Evolutionary conservation across 2,888 invertebrate species (phyloP).

Genomic region (Limenitis camilla): DNA sequence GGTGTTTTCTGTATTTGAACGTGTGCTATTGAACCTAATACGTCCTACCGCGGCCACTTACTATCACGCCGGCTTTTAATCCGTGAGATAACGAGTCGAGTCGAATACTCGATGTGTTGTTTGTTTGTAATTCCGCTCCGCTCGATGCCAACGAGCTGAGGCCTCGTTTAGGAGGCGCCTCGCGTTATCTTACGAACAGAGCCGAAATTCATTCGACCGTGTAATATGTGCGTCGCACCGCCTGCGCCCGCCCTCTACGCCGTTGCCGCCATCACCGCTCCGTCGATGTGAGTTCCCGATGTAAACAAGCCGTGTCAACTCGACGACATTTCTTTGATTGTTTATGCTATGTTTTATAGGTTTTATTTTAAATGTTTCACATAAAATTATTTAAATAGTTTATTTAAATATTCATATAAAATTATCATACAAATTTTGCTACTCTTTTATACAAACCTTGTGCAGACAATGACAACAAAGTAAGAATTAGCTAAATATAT

Average conservation of each 20-base stretch:
- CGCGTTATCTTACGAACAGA: slow-evolving; percentile 55
- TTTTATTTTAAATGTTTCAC: no score
- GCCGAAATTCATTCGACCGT: slow-evolving; percentile 55
- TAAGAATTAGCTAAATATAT: no score
- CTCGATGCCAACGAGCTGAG: slow-evolving; percentile 45
- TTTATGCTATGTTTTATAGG: no score
- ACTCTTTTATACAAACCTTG: no score
- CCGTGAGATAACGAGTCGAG: slow-evolving; percentile 50
- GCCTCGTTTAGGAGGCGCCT: slow-evolving; percentile 63
- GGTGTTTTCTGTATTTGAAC: slow-evolving; percentile 41
- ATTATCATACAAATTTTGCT: no score
- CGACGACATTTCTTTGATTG: slow-evolving; percentile 4
- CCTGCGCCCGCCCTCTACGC: slow-evolving; percentile 19
- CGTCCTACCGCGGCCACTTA: slow-evolving; percentile 28
- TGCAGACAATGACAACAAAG: no score
- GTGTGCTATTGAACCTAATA: slow-evolving; percentile 45
- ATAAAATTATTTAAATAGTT: no score
- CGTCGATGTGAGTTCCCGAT: slow-evolving; percentile 7
- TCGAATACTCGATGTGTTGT: slow-evolving; percentile 41
- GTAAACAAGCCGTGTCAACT: slow-evolving; percentile 7
- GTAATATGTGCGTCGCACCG: slow-evolving; percentile 43
- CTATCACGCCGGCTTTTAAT: slow-evolving; percentile 38
- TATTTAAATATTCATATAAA: no score
- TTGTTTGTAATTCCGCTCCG: slow-evolving; percentile 52
- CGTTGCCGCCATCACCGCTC: no score